Conservation (phyloP, 2,113 vertebrate genomes). For the Theropithecus gelada region DNA sequence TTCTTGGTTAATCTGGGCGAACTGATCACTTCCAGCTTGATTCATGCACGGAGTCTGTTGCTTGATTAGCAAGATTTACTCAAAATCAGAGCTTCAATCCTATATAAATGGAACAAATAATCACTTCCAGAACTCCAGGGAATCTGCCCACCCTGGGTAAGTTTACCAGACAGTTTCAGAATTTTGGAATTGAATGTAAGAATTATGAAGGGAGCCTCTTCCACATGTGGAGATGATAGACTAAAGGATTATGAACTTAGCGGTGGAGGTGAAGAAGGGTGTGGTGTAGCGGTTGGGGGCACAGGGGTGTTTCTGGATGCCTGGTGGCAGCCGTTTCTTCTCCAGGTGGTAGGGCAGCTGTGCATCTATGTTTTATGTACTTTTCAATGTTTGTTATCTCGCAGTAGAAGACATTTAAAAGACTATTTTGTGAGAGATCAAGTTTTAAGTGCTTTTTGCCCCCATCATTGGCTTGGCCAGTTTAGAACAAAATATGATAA, state of each 20-base stretch:
- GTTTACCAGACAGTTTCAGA: background rate
- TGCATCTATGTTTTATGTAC: background rate
- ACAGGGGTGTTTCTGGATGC: background rate
- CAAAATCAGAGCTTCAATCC: background rate
- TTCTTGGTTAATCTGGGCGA: background rate
- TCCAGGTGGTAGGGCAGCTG: fast-evolving
- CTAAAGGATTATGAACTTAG: no score
- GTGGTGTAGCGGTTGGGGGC: fast-evolving
- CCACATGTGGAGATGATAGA: fast-evolving
- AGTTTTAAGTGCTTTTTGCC: background rate
- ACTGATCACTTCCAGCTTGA: background rate
- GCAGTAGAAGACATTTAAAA: background rate
- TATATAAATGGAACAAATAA: background rate
- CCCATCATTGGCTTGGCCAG: background rate
- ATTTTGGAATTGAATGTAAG: background rate
- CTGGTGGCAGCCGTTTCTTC: background rate
- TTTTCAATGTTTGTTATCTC: background rate
- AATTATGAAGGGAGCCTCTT: background rate
- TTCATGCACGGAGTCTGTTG: background rate
- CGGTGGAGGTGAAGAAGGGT: background rate
- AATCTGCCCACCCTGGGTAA: no score
- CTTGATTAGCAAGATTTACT: background rate
- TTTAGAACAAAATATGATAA: background rate
- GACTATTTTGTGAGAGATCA: background rate
- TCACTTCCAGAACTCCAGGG: background rate